Evolutionary conservation across 2,888 invertebrate species (phyloP).

Genomic region (Amiota communis): DNA sequence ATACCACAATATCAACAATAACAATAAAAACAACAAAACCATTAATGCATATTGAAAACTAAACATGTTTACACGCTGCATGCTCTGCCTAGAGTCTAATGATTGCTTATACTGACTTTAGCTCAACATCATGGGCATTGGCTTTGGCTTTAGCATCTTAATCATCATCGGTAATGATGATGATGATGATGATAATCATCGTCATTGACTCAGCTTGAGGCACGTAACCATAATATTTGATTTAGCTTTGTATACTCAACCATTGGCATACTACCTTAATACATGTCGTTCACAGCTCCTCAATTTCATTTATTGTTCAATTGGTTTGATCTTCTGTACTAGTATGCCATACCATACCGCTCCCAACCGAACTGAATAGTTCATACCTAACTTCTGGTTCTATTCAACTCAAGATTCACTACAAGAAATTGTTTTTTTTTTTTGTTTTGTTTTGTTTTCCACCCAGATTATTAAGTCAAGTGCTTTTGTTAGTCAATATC

Average conservation of each 20-base stretch:
- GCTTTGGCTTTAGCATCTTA: neutral
- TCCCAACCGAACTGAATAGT: too few species aligned
- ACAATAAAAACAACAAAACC: neutral
- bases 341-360: too few species aligned
- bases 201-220: constrained; percentile 39
- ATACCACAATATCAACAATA: neutral
- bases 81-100: constrained; percentile 1
- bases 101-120: neutral
- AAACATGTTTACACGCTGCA: neutral
- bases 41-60: neutral
- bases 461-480: too few species aligned
- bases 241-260: constrained; percentile 7
- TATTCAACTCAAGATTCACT: too few species aligned
- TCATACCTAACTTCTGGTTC: too few species aligned
- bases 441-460: too few species aligned
- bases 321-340: too few species aligned
- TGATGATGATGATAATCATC: neutral
- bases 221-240: constrained; percentile 58
- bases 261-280: neutral
- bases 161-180: neutral
- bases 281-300: too few species aligned
- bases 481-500: too few species aligned
- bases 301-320: too few species aligned
- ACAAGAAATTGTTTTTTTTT: too few species aligned
- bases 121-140: neutral